Base-by-base conservation (phyloP, 2,113 vertebrate species). In the Pollimyrus isidori region DNA sequence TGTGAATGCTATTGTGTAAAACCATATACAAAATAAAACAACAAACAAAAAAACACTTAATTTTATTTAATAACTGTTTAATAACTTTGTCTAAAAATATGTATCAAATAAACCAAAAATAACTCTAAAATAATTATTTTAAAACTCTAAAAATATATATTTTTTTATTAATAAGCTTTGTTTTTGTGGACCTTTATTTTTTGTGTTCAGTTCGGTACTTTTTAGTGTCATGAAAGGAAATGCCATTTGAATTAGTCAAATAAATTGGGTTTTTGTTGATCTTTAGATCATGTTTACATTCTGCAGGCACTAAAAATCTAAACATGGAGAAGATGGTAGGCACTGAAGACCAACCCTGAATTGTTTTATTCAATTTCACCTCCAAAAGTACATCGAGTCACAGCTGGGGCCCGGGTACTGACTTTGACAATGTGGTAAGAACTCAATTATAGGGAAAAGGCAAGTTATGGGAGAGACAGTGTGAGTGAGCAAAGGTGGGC, bases 381-480 rank as follows among this genome's bases (percentile, higher is more conserved):
- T 80, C 87, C 46, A 42, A 45, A 48, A 76, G 73, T 42, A 76
- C 46, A 69, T 17, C 1, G 30, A 87, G 19, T 53, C n/a, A 46
- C 84, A 87, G 65, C 23, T 87, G 15, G n/a, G 84, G 23, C 58
- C 84, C 9, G 21, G 3, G 13, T 42, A 88, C 46, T 50, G 87
- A 83, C 48, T 82, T 5, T 65, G 50, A 58, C 48, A 83, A 30
- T 39, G 88, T 23, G 48, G 52, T 80, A 88, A 80, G 73, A 85
- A 85, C 56, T 88, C 56, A 86, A 53, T 53, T 85, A 65, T 19
- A 87, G 58, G 89, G 80, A 69, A 69, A 73, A 65, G 65, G n/a
- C 3, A 62, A 86, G 35, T 56, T 83, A 73, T 42, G 73, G 50
- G 50, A 84, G 49, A 80, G 35, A 89, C 49, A 83, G 30, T 13